phyloP scores from a whole-genome alignment of 2,797 vertebrate genomes.

The Hipposideros larvatus region DNA sequence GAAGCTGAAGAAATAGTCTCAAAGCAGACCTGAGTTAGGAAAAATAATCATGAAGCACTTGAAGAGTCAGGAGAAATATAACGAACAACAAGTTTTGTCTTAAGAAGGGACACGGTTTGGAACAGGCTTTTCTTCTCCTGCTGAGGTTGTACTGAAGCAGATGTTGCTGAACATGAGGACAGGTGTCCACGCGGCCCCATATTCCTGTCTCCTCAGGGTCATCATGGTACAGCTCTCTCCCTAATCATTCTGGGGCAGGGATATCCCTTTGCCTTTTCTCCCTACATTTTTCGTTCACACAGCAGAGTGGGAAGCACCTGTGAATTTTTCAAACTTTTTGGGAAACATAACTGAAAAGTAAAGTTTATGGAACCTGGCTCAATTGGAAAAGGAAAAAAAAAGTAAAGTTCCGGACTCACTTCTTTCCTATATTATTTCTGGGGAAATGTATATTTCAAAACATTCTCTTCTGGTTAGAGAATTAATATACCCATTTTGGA shows the following conservation, averaged over 20 bases:
- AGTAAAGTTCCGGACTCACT: neutral
- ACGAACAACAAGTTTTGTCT: constrained; percentile 72
- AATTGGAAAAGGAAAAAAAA: neutral
- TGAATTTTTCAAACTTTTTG: neutral
- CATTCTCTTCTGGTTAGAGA: neutral
- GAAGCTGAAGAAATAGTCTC: neutral
- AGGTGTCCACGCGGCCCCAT: neutral
- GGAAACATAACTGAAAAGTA: neutral
- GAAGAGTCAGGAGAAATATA: constrained; percentile 76
- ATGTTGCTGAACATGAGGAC: constrained; percentile 58
- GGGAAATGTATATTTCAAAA: neutral
- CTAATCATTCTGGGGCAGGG: neutral
- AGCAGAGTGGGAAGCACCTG: neutral
- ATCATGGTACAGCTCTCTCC: neutral
- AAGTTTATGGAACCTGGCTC: neutral
- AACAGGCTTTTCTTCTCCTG: constrained; percentile 78
- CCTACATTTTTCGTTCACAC: neutral
- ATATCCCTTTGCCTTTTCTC: neutral
- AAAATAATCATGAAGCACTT: constrained; percentile 70
- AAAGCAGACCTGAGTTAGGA: neutral
- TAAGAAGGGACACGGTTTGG: constrained; percentile 66
- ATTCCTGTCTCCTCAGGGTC: neutral
- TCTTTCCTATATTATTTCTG: neutral
- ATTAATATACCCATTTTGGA: neutral
- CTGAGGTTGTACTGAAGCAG: constrained; percentile 31